A percentile compares a stretch with the other conserved stretches of the same genome.
These are phyloP conservation scores for Opisthocomus hoazin DNA, from an alignment of 2,113 vertebrate species.

Conservation along the genomic window DNA sequence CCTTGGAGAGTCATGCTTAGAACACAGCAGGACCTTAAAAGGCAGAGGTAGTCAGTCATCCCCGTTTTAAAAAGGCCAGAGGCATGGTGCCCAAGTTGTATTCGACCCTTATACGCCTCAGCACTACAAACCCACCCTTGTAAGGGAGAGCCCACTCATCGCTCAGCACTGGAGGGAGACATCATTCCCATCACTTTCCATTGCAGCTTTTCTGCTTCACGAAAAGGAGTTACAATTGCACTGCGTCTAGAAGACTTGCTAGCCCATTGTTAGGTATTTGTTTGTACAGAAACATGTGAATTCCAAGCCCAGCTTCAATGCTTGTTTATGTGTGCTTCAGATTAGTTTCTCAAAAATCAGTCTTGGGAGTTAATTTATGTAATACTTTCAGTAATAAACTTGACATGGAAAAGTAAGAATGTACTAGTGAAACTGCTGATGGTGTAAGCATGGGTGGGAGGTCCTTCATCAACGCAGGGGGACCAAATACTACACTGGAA, in stretches of 20 bases:
- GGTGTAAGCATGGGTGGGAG: not conserved
- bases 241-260: not conserved
- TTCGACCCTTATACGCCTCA: not conserved
- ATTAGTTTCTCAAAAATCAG: not conserved
- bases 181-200: not conserved
- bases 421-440: not conserved
- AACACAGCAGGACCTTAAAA: not conserved
- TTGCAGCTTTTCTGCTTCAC: not conserved
- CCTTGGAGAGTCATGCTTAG: not conserved
- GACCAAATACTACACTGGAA: not conserved
- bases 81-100: not conserved
- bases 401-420: conserved; percentile 5
- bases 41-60: not conserved
- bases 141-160: not conserved
- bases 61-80: not conserved
- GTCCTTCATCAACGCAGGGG: not conserved
- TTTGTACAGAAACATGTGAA: not conserved
- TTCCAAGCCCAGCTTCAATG: not conserved
- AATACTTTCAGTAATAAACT: conserved; percentile 10
- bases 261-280: not conserved
- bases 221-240: not conserved
- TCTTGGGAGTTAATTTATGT: not conserved
- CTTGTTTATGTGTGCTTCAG: not conserved
- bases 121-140: not conserved
- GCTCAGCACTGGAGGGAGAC: not conserved